A percentile compares a stretch with the other conserved stretches of the same genome.
phyloP scores from a whole-genome alignment of 2,113 vertebrate genomes.

The Oryzias javanicus region DNA sequence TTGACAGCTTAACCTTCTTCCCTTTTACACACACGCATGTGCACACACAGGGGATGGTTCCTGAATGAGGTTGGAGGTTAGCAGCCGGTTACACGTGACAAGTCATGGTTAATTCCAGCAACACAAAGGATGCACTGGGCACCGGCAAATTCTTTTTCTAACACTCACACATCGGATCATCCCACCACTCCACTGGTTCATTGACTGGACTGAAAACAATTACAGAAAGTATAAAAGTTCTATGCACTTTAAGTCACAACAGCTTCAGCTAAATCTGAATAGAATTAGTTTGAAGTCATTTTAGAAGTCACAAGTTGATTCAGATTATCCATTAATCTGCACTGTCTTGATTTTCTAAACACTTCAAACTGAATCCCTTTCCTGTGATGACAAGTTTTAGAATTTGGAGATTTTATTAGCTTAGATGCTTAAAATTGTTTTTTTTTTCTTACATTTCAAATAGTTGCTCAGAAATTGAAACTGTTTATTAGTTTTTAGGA shows the following conservation, averaged over 20 bases:
- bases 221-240: background rate
- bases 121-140: constrained; percentile 72
- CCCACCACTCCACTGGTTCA: constrained; percentile 5
- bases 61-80: constrained; percentile 77
- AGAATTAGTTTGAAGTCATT: background rate
- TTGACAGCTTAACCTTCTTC: constrained; percentile 52
- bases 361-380: too few relatives aligned
- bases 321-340: background rate
- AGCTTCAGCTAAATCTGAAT: background rate
- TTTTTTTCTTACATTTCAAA: too few relatives aligned
- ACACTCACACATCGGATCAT: constrained; percentile 16
- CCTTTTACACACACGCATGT: background rate
- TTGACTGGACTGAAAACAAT: background rate
- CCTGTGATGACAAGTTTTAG: too few relatives aligned
- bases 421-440: too few relatives aligned
- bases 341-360: too few relatives aligned
- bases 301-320: background rate
- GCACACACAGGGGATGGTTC: constrained; percentile 34
- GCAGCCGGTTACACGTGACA: constrained; percentile 77
- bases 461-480: too few relatives aligned
- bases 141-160: constrained; percentile 23
- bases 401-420: too few relatives aligned
- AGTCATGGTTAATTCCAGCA: constrained; percentile 46
- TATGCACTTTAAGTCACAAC: background rate
- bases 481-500: too few relatives aligned